Conservation (phyloP, 2,797 vertebrate genomes). For the Petrocephalus schoutedeni region DNA sequence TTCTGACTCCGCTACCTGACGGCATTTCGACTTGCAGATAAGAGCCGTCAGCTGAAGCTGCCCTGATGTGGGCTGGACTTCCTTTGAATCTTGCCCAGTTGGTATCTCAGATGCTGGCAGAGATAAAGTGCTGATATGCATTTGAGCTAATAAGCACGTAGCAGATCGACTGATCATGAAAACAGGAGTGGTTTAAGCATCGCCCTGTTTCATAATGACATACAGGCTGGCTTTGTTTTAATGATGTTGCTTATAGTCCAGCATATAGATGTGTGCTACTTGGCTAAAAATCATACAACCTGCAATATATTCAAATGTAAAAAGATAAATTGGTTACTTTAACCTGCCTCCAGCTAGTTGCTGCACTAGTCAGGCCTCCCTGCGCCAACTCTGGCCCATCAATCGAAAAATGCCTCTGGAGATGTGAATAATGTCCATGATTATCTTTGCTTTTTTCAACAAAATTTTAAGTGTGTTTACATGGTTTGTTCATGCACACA, state of each 20-base stretch:
- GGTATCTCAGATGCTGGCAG: slow-evolving; percentile 44
- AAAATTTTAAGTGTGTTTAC: background rate
- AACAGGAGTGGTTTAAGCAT: background rate
- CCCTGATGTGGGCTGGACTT: slow-evolving; percentile 56
- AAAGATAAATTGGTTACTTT: background rate
- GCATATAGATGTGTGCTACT: background rate
- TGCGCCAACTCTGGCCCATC: background rate
- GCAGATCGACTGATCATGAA: background rate
- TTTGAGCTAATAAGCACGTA: slow-evolving; percentile 1
- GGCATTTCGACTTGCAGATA: slow-evolving; percentile 56
- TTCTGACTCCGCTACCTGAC: slow-evolving; percentile 64
- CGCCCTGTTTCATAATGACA: background rate
- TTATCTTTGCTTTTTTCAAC: background rate
- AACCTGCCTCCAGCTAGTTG: background rate
- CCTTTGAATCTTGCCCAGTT: slow-evolving; percentile 53
- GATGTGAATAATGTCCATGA: background rate
- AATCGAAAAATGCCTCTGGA: background rate
- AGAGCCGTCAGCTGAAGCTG: slow-evolving; percentile 65
- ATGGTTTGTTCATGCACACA: background rate
- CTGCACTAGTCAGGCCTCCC: background rate
- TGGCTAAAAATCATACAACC: background rate
- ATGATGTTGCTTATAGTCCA: background rate
- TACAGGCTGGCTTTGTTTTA: background rate
- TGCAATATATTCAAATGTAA: background rate
- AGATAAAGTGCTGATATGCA: slow-evolving; percentile 3